phyloP scores from a whole-genome alignment of 2,797 vertebrate genomes.

The Oreonectes daqikongensis region DNA sequence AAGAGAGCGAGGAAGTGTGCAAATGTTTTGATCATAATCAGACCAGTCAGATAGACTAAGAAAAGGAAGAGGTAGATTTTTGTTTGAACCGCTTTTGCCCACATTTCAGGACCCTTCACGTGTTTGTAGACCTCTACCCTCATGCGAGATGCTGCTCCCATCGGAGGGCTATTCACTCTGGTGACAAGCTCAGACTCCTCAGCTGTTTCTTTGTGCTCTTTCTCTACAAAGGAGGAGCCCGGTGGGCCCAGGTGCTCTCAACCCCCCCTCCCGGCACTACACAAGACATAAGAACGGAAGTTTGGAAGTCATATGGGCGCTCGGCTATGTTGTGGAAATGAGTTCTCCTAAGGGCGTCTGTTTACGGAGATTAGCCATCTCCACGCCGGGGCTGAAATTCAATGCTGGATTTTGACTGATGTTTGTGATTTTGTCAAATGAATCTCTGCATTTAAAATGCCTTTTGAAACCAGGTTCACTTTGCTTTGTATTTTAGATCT shows the following conservation, averaged over 20 bases:
- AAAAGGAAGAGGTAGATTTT: constrained; percentile 1
- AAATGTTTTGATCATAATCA: constrained; percentile 35
- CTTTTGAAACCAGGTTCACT: constrained; percentile 3
- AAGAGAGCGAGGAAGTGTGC: constrained; percentile 28
- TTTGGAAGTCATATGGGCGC: constrained; percentile 37
- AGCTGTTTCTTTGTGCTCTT: constrained; percentile 60
- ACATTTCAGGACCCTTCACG: constrained; percentile 46
- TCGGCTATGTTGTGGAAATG: constrained; percentile 19
- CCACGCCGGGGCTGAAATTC: constrained; percentile 7
- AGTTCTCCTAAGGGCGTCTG: constrained; percentile 11
- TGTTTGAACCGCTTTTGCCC: constrained; percentile 28
- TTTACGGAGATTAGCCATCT: constrained; percentile 16
- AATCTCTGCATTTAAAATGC: constrained; percentile 8
- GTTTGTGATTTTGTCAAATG: constrained; percentile 9
- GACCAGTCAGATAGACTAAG: constrained; percentile 13
- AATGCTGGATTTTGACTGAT: constrained; percentile 24
- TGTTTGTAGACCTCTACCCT: constrained; percentile 27
- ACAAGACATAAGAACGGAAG: constrained; percentile 29
- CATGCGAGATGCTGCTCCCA: constrained; percentile 29
- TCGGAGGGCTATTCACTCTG: constrained; percentile 54
- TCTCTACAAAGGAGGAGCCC: constrained; percentile 49
- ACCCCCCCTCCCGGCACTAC: constrained; percentile 32
- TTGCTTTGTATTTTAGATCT: constrained; percentile 16
- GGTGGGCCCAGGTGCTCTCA: constrained; percentile 49
- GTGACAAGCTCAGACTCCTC: constrained; percentile 61